Evolutionary conservation across 2,888 invertebrate genomes (phyloP).

Genomic region (Chorisops tibialis): DNA sequence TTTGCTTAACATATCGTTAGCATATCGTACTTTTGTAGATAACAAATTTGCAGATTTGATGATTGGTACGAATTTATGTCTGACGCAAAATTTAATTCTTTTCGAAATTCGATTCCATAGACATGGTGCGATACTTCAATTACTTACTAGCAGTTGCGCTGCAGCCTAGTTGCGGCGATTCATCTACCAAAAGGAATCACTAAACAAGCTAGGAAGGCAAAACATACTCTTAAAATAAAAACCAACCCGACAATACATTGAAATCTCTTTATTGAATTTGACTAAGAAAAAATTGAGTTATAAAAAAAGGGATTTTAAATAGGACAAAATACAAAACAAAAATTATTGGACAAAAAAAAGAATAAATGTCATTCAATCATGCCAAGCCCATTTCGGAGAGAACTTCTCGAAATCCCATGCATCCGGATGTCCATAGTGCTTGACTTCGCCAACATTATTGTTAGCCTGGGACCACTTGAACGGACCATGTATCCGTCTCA

Average conservation of each 20-base stretch:
- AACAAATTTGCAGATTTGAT: no score
- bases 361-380: constrained; percentile 27
- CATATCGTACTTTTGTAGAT: no score
- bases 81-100: no score
- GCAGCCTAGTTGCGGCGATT: no score
- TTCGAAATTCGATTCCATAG: no score
- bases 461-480: constrained; percentile 48
- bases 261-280: not conserved
- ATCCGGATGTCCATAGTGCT: constrained; percentile 50
- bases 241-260: not conserved
- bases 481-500: constrained; percentile 41
- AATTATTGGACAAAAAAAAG: not conserved
- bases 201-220: no score
- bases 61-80: no score
- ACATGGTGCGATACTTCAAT: no score
- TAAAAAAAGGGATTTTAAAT: not conserved
- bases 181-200: no score
- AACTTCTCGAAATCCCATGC: constrained; percentile 50
- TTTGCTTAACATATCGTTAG: no score
- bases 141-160: no score
- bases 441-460: constrained; percentile 38
- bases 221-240: not conserved
- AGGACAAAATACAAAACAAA: not conserved
- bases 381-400: constrained; percentile 51
- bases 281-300: not conserved